Percentiles rank a stretch among this genome's conserved stretches.
phyloP scores from a whole-genome alignment of 2,797 vertebrate species.

The Aplochiton taeniatus region DNA sequence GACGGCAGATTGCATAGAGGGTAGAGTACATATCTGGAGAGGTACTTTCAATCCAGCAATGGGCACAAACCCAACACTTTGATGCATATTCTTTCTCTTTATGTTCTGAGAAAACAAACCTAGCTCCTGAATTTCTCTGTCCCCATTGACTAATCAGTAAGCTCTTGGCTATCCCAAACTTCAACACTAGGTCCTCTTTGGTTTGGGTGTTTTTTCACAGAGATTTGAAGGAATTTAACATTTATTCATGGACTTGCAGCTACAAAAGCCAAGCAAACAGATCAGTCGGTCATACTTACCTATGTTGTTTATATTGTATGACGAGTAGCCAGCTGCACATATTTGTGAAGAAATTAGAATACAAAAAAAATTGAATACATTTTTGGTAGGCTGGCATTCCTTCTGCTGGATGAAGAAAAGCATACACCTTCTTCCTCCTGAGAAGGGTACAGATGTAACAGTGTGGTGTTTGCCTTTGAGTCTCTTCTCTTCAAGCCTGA shows the following conservation, averaged over 20 bases:
- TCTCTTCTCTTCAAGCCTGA: slow-evolving; percentile 55
- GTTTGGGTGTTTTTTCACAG: slow-evolving; percentile 65
- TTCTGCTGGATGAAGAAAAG: slow-evolving; percentile 82
- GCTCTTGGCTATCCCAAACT: no score
- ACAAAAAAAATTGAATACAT: slow-evolving; percentile 46
- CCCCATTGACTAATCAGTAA: no score
- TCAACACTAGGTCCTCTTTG: slow-evolving; percentile 40
- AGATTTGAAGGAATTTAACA: slow-evolving; percentile 63
- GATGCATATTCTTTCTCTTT: slow-evolving; percentile 67
- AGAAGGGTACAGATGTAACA: slow-evolving; percentile 72
- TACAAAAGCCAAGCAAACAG: neutral
- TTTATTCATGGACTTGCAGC: slow-evolving; percentile 40
- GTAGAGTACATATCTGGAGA: slow-evolving; percentile 40
- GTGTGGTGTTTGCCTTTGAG: slow-evolving; percentile 61
- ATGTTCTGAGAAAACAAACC: slow-evolving; percentile 54
- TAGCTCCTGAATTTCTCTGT: slow-evolving; percentile 54
- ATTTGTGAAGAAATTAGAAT: slow-evolving; percentile 45
- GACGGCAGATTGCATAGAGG: slow-evolving; percentile 63
- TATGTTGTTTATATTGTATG: slow-evolving; percentile 24
- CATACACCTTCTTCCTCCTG: slow-evolving; percentile 66
- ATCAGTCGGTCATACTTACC: slow-evolving; percentile 33
- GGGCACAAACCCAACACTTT: slow-evolving; percentile 59
- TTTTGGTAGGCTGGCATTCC: slow-evolving; percentile 58
- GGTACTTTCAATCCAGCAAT: slow-evolving; percentile 63
- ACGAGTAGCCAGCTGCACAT: slow-evolving; percentile 41